phyloP scores from a whole-genome alignment of 2,797 vertebrate genomes.

The Emys orbicularis region DNA sequence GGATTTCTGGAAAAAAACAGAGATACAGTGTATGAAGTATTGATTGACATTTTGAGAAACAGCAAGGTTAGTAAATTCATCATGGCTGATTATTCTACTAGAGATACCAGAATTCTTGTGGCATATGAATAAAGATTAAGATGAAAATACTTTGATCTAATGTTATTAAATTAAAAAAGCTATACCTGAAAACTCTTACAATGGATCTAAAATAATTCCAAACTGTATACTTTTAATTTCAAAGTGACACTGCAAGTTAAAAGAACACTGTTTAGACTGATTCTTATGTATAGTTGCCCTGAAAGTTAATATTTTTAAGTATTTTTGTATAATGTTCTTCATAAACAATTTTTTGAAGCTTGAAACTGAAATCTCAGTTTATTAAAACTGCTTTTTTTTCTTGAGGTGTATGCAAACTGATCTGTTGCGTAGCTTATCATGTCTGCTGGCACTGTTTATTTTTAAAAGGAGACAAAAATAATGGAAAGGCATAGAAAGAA shows the following conservation, averaged over 20 bases:
- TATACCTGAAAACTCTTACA: background rate
- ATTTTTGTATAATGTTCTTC: background rate
- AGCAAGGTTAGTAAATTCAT: constrained; percentile 47
- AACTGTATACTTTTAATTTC: background rate
- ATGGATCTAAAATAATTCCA: background rate
- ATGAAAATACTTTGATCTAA: background rate
- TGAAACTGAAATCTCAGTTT: background rate
- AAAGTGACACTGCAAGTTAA: background rate
- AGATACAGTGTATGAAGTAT: constrained; percentile 93
- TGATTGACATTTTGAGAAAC: constrained; percentile 83
- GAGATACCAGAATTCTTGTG: background rate
- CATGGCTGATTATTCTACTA: background rate
- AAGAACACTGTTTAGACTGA: background rate
- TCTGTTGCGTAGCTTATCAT: constrained; percentile 32
- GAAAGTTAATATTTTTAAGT: background rate
- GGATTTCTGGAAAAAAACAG: constrained; percentile 99
- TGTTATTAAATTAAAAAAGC: background rate
- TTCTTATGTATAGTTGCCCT: background rate
- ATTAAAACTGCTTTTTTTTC: background rate
- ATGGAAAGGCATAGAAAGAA: background rate
- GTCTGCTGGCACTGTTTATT: constrained; percentile 51
- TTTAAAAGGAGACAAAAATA: constrained; percentile 13
- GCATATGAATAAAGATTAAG: background rate
- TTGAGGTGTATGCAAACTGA: background rate
- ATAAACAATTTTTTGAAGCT: background rate